phyloP scores from a whole-genome alignment of 2,113 vertebrate genomes.

The Pterocles burchelli region DNA sequence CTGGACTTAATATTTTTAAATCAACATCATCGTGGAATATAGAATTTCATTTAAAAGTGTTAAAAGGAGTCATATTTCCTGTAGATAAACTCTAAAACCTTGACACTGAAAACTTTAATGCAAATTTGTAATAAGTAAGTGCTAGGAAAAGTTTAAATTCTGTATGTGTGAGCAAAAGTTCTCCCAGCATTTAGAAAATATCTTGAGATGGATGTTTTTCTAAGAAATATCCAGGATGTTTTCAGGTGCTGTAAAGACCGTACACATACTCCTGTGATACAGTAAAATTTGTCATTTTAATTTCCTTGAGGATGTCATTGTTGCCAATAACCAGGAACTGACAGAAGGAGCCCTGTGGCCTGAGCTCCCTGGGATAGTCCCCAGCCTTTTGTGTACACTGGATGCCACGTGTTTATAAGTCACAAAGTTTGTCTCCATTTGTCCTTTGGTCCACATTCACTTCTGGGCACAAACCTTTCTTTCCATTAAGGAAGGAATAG shows the following conservation, averaged over 20 bases:
- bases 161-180: not conserved
- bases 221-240: not conserved
- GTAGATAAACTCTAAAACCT: not conserved
- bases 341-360: not conserved
- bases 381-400: not conserved
- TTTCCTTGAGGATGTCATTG: not conserved
- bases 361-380: too few species aligned
- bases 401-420: not conserved
- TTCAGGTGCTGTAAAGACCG: not conserved
- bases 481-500: not conserved
- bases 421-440: not conserved
- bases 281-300: not conserved
- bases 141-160: not conserved
- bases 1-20: not conserved
- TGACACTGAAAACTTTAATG: not conserved
- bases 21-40: not conserved
- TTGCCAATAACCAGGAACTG: not conserved
- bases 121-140: not conserved
- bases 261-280: not conserved
- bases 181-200: not conserved
- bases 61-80: not conserved
- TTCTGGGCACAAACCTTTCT: not conserved
- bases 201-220: not conserved
- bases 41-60: not conserved
- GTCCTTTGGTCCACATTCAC: not conserved